A percentile compares a stretch with the other conserved stretches of the same genome.
Conservation (phyloP, 2,888 invertebrate species). For the Schizaphis graminum region DNA sequence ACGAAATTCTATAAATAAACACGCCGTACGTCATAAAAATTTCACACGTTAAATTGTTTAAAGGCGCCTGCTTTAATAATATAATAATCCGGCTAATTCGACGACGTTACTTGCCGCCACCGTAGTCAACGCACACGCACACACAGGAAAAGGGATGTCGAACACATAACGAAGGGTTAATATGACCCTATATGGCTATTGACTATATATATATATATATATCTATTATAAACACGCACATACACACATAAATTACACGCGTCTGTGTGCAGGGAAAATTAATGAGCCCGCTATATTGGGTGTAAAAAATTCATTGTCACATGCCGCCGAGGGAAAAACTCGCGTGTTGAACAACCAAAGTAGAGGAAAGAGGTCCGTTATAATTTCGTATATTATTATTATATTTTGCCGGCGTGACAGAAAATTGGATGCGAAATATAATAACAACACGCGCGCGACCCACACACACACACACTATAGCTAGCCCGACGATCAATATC, state of each 20-base stretch:
- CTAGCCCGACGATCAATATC: conserved; percentile 46
- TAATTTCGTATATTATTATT: conserved; percentile 19
- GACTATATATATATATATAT: background rate
- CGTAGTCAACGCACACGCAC: background rate
- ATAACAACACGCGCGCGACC: conserved; percentile 1
- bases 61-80: background rate
- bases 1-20: background rate
- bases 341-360: conserved; percentile 12
- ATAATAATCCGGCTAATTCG: conserved; percentile 31
- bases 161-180: background rate
- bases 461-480: conserved; percentile 6
- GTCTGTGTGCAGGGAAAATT: background rate
- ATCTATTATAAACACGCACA: background rate
- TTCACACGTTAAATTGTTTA: background rate
- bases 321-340: background rate
- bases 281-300: background rate
- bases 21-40: background rate
- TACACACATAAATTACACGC: background rate
- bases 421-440: conserved; percentile 45
- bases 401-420: background rate
- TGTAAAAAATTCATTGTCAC: conserved; percentile 2
- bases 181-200: background rate
- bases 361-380: background rate
- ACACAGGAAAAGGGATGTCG: background rate
- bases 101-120: background rate